phyloP scores from a whole-genome alignment of 2,888 invertebrate species.

The Ptychoptera contaminata region DNA sequence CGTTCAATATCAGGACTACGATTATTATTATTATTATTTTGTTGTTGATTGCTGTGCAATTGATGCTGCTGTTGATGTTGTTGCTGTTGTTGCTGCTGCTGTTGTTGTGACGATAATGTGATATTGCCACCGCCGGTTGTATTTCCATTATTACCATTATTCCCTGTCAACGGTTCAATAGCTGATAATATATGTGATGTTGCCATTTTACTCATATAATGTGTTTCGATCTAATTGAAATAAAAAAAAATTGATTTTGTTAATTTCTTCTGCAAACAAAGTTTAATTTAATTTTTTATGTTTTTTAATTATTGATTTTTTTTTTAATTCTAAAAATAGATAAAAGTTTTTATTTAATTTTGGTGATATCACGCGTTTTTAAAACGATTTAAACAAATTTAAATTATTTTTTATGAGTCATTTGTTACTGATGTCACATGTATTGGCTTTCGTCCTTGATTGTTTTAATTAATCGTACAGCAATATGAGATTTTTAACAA shows the following conservation, averaged over 20 bases:
- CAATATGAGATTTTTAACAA: no score
- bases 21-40: slow-evolving; percentile 6
- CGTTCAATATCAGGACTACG: slow-evolving; percentile 37
- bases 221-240: slow-evolving; percentile 8
- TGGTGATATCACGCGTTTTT: no score
- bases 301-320: no score
- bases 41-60: slow-evolving; percentile 27
- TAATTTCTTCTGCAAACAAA: neutral
- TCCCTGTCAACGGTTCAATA: slow-evolving; percentile 46
- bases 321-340: neutral
- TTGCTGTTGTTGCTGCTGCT: slow-evolving; percentile 9
- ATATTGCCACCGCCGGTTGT: slow-evolving; percentile 26
- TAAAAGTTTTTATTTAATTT: no score
- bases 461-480: no score
- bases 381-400: no score
- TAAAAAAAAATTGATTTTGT: neutral
- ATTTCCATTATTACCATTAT: slow-evolving; percentile 26
- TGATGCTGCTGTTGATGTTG: slow-evolving; percentile 32
- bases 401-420: no score
- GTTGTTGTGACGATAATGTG: slow-evolving; percentile 17
- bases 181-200: slow-evolving; percentile 60
- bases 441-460: no score
- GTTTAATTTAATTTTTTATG: no score
- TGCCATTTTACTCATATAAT: slow-evolving; percentile 37
- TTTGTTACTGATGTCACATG: no score